These are phyloP conservation scores for Sarcoramphus papa DNA, from an alignment of 2,797 vertebrate genomes.

Conservation along the genomic window DNA sequence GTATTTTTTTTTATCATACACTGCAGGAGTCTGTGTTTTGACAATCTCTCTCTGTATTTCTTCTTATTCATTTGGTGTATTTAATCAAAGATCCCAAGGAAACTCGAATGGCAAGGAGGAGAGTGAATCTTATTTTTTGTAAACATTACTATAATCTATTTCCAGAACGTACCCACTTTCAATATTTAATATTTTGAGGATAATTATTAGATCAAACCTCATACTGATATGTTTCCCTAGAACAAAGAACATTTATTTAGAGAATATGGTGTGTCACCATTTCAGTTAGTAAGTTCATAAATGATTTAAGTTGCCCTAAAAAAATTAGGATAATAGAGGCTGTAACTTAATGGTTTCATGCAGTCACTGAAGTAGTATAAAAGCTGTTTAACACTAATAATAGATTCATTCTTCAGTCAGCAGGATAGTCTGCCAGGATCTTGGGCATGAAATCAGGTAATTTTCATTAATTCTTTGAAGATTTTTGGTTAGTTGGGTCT, in stretches of 20 bases:
- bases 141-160: background rate
- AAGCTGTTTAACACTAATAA: constrained; percentile 46
- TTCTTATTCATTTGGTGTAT: background rate
- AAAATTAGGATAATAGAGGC: constrained; percentile 21
- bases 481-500: background rate
- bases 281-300: constrained; percentile 38
- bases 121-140: background rate
- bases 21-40: constrained; percentile 19
- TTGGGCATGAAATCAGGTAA: constrained; percentile 2
- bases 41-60: constrained; percentile 18
- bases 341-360: constrained; percentile 37
- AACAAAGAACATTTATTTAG: constrained; percentile 41
- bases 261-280: background rate
- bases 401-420: constrained; percentile 19
- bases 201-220: constrained; percentile 7
- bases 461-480: constrained; percentile 35
- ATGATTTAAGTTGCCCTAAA: constrained; percentile 39
- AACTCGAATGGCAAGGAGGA: background rate
- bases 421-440: constrained; percentile 11
- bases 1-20: background rate
- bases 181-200: constrained; percentile 23
- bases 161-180: background rate
- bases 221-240: background rate
- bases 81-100: background rate
- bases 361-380: constrained; percentile 27